A percentile compares a stretch with the other conserved stretches of the same genome.
These are phyloP conservation scores for Centropyge bicolor DNA, from an alignment of 2,797 vertebrate species.

Conservation along the genomic window DNA sequence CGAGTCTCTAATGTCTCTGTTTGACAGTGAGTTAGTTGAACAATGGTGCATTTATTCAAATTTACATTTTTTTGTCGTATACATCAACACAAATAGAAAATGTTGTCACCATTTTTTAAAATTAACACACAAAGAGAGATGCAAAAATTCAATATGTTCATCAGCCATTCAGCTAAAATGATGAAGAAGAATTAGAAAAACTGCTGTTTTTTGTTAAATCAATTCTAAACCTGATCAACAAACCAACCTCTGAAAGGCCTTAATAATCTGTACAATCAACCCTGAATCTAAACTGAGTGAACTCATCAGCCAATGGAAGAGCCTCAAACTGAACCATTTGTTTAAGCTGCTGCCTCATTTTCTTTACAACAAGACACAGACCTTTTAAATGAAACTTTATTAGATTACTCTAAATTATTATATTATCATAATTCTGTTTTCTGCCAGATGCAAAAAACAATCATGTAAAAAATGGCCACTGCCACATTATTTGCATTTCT, in stretches of 20 bases:
- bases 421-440: no score
- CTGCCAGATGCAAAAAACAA: background rate
- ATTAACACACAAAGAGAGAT: background rate
- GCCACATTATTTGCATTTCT: background rate
- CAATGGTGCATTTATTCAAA: no score
- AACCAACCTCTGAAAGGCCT: no score
- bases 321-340: background rate
- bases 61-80: no score
- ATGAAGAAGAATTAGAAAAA: no score
- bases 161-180: no score
- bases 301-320: background rate
- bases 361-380: background rate
- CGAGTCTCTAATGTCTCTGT: accelerated
- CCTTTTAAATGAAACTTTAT: background rate
- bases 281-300: no score
- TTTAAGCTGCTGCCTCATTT: background rate
- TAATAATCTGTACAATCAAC: background rate
- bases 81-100: background rate
- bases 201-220: no score
- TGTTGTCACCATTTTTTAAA: background rate
- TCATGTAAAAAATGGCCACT: background rate
- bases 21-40: background rate
- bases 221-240: background rate
- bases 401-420: no score
- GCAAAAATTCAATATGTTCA: no score